Conservation (phyloP, 2,113 vertebrate genomes). For the Pseudopipra pipra region DNA sequence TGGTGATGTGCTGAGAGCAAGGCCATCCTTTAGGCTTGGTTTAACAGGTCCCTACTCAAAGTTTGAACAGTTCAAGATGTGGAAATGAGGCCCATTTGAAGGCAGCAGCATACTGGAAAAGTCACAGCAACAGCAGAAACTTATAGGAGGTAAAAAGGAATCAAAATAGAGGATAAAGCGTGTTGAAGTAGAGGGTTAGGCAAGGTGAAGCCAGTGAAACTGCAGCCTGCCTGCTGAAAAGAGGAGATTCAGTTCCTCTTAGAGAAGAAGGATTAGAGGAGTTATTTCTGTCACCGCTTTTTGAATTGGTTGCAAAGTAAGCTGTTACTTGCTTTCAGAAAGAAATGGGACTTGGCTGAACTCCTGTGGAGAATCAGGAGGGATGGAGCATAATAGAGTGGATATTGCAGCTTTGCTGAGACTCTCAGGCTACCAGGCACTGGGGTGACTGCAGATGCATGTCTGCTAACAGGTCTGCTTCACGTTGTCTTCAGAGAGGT, state of each 20-base stretch:
- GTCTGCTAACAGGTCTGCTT: neutral
- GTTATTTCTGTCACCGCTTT: neutral
- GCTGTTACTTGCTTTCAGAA: neutral
- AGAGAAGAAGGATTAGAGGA: neutral
- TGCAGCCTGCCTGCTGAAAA: neutral
- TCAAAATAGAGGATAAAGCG: neutral
- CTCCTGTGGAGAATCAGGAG: neutral
- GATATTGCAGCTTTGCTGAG: neutral
- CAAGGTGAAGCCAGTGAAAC: neutral
- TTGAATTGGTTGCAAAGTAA: neutral
- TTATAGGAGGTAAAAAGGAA: neutral
- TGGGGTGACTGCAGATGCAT: rapidly evolving
- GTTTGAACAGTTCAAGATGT: neutral
- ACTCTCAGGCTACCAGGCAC: neutral
- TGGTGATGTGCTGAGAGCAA: neutral
- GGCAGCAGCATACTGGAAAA: neutral
- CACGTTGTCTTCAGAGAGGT: rapidly evolving
- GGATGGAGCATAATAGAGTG: neutral
- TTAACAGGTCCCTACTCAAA: neutral
- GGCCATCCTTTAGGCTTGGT: neutral
- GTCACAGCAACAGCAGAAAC: neutral
- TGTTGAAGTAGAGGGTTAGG: neutral
- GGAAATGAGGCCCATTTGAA: neutral
- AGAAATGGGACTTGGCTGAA: neutral
- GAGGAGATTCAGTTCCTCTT: neutral